Conservation (phyloP, 2,113 vertebrate genomes). For the Centropristis striata region DNA sequence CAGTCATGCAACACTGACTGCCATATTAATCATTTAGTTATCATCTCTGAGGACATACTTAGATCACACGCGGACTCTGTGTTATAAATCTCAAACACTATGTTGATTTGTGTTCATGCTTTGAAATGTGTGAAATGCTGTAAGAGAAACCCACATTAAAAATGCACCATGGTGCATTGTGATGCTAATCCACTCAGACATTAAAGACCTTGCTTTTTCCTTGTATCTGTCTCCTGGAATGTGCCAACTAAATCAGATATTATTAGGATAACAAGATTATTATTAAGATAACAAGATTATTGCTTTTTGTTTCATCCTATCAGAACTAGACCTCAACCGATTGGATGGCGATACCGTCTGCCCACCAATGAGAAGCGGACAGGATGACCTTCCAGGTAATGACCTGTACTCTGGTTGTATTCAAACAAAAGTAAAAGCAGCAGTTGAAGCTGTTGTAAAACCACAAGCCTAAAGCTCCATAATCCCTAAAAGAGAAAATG, state of each 20-base stretch:
- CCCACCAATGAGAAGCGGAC: constrained; percentile 85
- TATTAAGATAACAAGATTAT: neutral
- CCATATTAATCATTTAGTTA: constrained; percentile 36
- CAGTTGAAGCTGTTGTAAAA: constrained; percentile 4
- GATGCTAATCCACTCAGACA: constrained; percentile 43
- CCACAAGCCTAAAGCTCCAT: neutral
- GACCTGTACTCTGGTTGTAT: neutral
- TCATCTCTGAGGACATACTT: constrained; percentile 20
- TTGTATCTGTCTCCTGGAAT: constrained; percentile 8
- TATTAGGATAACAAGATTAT: neutral
- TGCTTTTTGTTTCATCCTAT: constrained; percentile 7
- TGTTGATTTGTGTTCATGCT: neutral
- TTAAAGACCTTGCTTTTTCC: constrained; percentile 25
- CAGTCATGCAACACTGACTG: constrained; percentile 4
- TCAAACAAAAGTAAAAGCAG: constrained; percentile 5
- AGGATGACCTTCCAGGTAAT: constrained; percentile 89
- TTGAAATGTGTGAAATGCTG: constrained; percentile 2
- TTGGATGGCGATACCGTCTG: constrained; percentile 86
- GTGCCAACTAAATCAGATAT: constrained; percentile 3
- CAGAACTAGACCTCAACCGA: constrained; percentile 86
- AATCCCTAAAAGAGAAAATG: constrained; percentile 32
- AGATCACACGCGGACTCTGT: constrained; percentile 13
- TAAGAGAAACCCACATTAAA: constrained; percentile 20
- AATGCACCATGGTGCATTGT: constrained; percentile 2
- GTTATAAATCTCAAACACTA: neutral